Evolutionary conservation across 2,797 vertebrate species (phyloP), one percentile per base, ranked within the genome.

Genomic region (Lacerta agilis): DNA sequence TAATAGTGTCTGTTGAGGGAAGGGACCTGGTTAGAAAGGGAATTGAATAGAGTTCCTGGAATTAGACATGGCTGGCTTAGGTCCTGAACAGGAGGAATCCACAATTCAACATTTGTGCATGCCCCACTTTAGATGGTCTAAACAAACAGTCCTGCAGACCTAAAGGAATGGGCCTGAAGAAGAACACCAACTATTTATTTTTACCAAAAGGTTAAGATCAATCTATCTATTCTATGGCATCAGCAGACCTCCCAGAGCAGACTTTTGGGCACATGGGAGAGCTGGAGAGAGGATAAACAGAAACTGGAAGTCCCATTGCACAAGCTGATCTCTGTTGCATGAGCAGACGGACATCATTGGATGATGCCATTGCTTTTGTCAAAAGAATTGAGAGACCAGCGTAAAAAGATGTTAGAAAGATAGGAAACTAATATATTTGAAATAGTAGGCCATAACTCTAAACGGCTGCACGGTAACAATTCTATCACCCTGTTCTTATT

Each of bases 141-240:
- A 36, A 0, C 18, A 61, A 61, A 61, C 58, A 61, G 20, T 18
- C 17, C 58, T 61, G 23, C 23, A 5, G 58, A 61, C 49, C 13
- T 55, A 15, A 79, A 0, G 58, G 3, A 1, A 8, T 0, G 69
- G 8, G 77, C 82, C 85, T 3, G 66, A 85, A 5, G 67, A 89
- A 8, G 36, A 58, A 2, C 4, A 0, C 78, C 78, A 2, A 0
- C 36, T 1, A 6, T 4, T 61, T 2, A 0, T n/a, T 10, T 71
- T 0, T 78, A 10, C 0, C 13, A 0, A 1, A 38, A 82, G 13
- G 27, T 55, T 72, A 71, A 36, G 41, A 29, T 15, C 49, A 13
- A 15, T 49, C 49, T 13, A 49, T 49, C 49, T 49, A 15, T 49
- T 49, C 11, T 49, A 55, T 15, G 49, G 49, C 13, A 55, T 15